Base-by-base conservation (phyloP, 2,888 invertebrate species). In the Hyppa rectilinea region DNA sequence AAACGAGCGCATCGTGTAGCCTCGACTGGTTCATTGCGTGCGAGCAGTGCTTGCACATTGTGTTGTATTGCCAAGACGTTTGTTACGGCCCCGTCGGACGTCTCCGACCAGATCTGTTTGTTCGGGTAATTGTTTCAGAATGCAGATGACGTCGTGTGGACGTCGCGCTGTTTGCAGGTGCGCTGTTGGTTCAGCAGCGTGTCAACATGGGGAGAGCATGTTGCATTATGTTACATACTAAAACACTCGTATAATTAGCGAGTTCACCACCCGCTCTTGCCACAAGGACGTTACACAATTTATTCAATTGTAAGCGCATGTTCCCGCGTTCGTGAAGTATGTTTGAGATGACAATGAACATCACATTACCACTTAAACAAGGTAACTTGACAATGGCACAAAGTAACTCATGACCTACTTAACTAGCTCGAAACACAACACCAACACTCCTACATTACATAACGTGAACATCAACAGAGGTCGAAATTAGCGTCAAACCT, bases 41-140 rank as follows among this genome's bases (percentile, higher is more conserved):
- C 43, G 2, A 4, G 40, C 45, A 62, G 52, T n/a, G 45, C 75
- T 50, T 36, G 55, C 23, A 29, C 62, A 40, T 38, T 53, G 58
- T 59, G 29, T 26, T 53, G 53, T 38, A 31, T 31, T 43, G 77
- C 50, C 77, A 64, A 76, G 77, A 71, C 62, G 71, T 40, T 45
- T 60, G 69, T 64, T 49, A n/a, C 29, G 5, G 58, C 23, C 47
- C 55, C 17, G 43, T 12, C 61, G 69, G 26, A 26, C 60, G 61
- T 65, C 64, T 65, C 43, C 10, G 17, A 49, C 52, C 56, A 66
- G 47, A 65, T 63, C 43, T 71, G 76, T 83, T 68, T 71, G 72
- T 66, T 66, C 47, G 9, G 68, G 68, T 80, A 63, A 75, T 80
- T 80, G 76, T 83, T 63, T 68, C 71, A 40, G 58, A 71, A 81